Percentiles rank a stretch among this genome's conserved stretches.
Evolutionary conservation across 2,888 invertebrate genomes (phyloP).

Genomic region (Ariolimax columbianus): DNA sequence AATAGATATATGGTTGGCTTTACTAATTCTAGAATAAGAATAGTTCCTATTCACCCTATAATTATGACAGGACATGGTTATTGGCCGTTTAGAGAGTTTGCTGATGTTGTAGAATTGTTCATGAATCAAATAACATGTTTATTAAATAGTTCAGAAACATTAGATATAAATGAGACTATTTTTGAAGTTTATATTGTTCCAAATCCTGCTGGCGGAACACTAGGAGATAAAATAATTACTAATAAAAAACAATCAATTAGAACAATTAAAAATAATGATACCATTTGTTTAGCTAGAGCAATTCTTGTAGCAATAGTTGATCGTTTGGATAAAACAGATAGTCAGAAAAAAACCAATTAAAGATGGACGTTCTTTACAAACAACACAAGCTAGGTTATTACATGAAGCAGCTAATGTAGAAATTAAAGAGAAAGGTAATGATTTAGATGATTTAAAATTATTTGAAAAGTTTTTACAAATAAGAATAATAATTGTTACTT

Average conservation of each 20-base stretch:
- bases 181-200: not conserved
- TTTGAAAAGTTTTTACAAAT: conserved; percentile 1
- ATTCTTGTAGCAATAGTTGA: not conserved
- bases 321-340: not conserved
- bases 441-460: conserved; percentile 11
- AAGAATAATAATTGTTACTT: conserved; percentile 14
- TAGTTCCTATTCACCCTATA: conserved; percentile 6
- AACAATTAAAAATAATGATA: conserved; percentile 5
- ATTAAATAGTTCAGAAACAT: conserved; percentile 3
- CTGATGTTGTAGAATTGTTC: not conserved
- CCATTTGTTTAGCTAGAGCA: conserved; percentile 12
- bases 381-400: not conserved
- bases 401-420: not conserved
- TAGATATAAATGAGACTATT: not conserved
- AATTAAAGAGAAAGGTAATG: conserved; percentile 10
- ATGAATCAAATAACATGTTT: not conserved
- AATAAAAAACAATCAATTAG: not conserved
- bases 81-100: not conserved
- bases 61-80: not conserved
- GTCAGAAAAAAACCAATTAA: conserved; percentile 2
- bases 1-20: too few species aligned
- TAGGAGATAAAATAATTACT: not conserved
- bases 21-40: not conserved
- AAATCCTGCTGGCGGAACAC: not conserved
- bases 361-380: not conserved